Base-by-base conservation (phyloP, 2,797 vertebrate genomes). In the Acropternis orthonyx region DNA sequence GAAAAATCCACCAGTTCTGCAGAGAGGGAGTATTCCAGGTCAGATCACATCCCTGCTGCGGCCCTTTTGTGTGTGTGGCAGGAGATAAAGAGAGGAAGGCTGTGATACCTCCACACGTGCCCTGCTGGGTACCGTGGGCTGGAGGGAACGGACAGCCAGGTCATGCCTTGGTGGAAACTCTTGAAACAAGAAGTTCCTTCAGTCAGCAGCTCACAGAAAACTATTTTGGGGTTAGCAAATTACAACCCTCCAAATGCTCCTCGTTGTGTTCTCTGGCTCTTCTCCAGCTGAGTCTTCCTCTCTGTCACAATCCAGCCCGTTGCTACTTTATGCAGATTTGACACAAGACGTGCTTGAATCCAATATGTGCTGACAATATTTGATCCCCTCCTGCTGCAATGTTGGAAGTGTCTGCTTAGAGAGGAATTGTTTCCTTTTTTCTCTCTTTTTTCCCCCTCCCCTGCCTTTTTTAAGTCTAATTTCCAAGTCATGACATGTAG, bases 401-500 rank as follows among this genome's bases (percentile, higher is more conserved):
- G 9, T 12, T 78, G 62, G 32, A 81, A 81, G 2, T 75, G 27
- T 68, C 80, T 55, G 18, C 71, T 88, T 41, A 46, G 46, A 58
- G 39, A 76, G 37, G 30, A 66, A 36, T 75, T 49, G 20, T 61
- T 67, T 32, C 23, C n/a, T 44, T 58, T 17, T 24, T 46, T 63
- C 4, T 14, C 2, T 9, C 5, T 56, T 10, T 30, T 27, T 34
- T 23, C 27, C 27, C 17, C 17, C 17, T 10, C 10, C 28, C 36
- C 28, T 37, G 26, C 28, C 65, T 55, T 72, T 73, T 88, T 30
- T 9, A 72, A 76, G 44, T 63, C 83, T 96, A 36, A 95, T 96
- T 96, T 92, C 85, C 73, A 88, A 95, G 76, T 88, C 77, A 16
- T 67, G 77, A 52, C 94, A 73, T 90, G 80, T 74, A 79, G 37